Evolutionary conservation across 2,888 invertebrate genomes (phyloP), one percentile per base, ranked within the genome.

Genomic region (Andrena haemorrhoa): DNA sequence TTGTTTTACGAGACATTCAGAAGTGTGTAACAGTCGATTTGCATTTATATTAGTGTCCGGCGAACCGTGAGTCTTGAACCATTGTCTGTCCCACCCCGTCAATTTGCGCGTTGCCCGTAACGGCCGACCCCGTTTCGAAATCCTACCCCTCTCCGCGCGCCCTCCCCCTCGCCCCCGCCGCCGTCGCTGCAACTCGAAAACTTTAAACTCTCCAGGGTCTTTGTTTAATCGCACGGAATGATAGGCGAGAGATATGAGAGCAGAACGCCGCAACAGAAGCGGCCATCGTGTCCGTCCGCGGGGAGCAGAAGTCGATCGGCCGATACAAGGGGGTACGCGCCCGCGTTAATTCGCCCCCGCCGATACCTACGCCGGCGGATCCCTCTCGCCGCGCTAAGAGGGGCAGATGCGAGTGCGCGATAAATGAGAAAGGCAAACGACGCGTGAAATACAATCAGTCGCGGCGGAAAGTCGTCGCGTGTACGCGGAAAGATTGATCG

Each of bases 21-120:
- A 86, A 85, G 78, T 80, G 83, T 79, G 77, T 85, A 82, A 86
- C 86, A 78, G 82, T 63, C 84, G 89, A 92, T 92, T 92, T 92
- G 91, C 92, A 92, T 92, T 91, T 92, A 92, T 92, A 92, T 92
- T 92, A 92, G 91, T 86, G 89, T 86, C 86, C 88, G 83, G 80
- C 87, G 90, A 83, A 89, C 88, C 89, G 90, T 88, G 88, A 82
- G 81, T 85, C 86, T 85, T 85, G 86, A 80, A 86, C 87, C 77
- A 89, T 91, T 91, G 91, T 91, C 88, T 86, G 83, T 75, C 72
- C 83, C 83, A 75, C 86, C 88, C 88, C 88, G 87, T 86, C 90
- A 86, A 91, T 90, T 91, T 86, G 75, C 84, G 73, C 86, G 73
- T 68, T 41, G 63, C 53, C 76, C 75, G 77, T 76, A 70, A 75